Base-by-base conservation (phyloP, 2,113 vertebrate genomes). In the Passerina amoena region DNA sequence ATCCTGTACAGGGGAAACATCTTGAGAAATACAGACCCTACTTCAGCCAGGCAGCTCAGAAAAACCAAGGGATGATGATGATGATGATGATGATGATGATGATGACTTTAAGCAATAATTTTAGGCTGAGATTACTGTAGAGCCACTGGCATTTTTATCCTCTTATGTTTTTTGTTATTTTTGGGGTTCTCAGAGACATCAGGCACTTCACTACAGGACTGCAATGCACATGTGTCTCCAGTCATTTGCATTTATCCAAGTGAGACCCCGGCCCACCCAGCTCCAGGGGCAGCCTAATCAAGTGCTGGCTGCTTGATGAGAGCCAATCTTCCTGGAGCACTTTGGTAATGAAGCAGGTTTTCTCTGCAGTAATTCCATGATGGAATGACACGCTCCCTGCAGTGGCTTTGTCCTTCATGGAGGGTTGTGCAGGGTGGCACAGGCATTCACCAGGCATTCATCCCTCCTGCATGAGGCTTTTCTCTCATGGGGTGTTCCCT, bases 331-430 rank as follows among this genome's bases (percentile, higher is more conserved):
- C 86, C 91, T 89, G 23, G 11, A 95, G 94, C 71, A 70, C 92
- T 85, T 30, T 40, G 47, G 80, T 87, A 96, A 96, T 92, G 96
- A 96, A 95, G 82, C 76, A 75, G 54, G 77, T 94, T 94, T 96
- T 91, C 82, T 78, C 92, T 12, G 54, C 94, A 81, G 91, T 82
- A 47, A 83, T 91, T 91, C 40, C 3, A 33, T 54, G 92, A 86
- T 72, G 89, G 31, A 78, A 89, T 2, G 0, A 75, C 30, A n/a
- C 0, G 5, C 82, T 92, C 73, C 21, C 56, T 93, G 94, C 91
- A 37, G 88, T 28, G 75, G 3, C 92, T 96, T 86, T 92, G 90
- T 83, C 92, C 95, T 95, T 88, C 81, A 28, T 80, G 69, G 64
- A 63, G 87, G 64, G 75, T 1, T 51, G 75, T 90, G 73, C 75